Base-by-base conservation (phyloP, 2,888 invertebrate species). In the Drosophila setosimentum region DNA sequence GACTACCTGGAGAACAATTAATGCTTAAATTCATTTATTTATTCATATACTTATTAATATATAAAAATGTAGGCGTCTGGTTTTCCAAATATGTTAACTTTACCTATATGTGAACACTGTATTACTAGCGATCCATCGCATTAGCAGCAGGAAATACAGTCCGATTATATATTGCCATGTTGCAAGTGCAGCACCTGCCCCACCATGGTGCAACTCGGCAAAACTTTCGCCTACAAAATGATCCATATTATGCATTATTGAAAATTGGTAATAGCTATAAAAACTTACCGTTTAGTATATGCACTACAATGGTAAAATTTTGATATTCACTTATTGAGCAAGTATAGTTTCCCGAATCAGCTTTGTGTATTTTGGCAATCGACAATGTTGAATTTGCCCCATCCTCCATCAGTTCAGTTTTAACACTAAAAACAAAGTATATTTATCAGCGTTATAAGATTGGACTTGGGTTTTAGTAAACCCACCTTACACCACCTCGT, bases 121-220 rank as follows among this genome's bases (percentile, higher is more conserved):
- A 69, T 76, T 75, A 50, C 83, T 78, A 58, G 76, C 68, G 24
- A 78, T 55, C 68, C 72, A 63, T n/a, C 55, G 70, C 51, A 91
- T 66, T 48, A 90, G 76, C 71, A 89, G 76, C 60, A 91, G 42
- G 10, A 80, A 62, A 78, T 85, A 81, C 60, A 92, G 69, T 70
- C 82, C 82, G 69, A 87, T 68, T 51, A 86, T 74, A 55, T 77
- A 72, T 54, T 78, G 75, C 77, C 78, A 81, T 57, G 76, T 78
- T 51, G 76, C 72, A 48, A 45, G 73, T 62, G 76, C 68, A 33
- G 93, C 93, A 76, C 94, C 76, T 29, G 90, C 89, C 24, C 93
- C 94, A 78, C 94, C 94, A 82, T 94, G 94, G 92, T 95, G 95
- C 80, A 95, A 90, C 91, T 95, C 95, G 57, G 95, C 95, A 93